These are phyloP conservation scores for Motacilla tschutschensis DNA, from an alignment of 2,113 vertebrate species.

Conservation along the genomic window DNA sequence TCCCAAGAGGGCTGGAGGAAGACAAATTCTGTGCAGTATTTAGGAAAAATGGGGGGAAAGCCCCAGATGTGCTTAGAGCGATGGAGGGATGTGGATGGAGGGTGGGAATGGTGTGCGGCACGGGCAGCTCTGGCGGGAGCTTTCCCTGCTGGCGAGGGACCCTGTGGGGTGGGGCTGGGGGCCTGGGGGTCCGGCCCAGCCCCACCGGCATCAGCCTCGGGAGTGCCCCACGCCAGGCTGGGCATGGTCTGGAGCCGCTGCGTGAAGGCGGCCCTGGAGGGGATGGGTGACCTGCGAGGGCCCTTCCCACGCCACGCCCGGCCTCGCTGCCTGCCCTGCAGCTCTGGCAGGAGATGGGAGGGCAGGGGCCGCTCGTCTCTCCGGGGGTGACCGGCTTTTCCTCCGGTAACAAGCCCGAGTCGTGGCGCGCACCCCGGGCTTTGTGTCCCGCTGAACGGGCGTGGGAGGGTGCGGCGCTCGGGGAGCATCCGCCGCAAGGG, in stretches of 20 bases:
- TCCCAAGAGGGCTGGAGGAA: not conserved
- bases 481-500: not conserved
- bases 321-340: not conserved
- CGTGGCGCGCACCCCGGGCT: not conserved
- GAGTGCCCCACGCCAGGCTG: not conserved
- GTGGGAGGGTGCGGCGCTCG: not conserved
- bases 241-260: too few relatives aligned
- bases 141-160: too few relatives aligned
- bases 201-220: not conserved
- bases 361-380: not conserved
- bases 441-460: not conserved
- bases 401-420: not conserved
- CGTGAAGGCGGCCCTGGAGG: not conserved
- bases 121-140: too few relatives aligned
- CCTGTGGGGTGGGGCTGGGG: not conserved
- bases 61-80: rapidly evolving
- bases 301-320: too few relatives aligned
- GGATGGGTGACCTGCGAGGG: too few relatives aligned
- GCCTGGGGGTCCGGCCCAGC: too few relatives aligned
- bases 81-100: rapidly evolving
- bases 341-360: not conserved
- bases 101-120: not conserved
- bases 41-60: rapidly evolving
- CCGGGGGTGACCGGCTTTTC: not conserved
- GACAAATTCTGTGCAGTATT: not conserved